Conservation (phyloP, 2,113 vertebrate genomes). For the Tylochromis polylepis region DNA sequence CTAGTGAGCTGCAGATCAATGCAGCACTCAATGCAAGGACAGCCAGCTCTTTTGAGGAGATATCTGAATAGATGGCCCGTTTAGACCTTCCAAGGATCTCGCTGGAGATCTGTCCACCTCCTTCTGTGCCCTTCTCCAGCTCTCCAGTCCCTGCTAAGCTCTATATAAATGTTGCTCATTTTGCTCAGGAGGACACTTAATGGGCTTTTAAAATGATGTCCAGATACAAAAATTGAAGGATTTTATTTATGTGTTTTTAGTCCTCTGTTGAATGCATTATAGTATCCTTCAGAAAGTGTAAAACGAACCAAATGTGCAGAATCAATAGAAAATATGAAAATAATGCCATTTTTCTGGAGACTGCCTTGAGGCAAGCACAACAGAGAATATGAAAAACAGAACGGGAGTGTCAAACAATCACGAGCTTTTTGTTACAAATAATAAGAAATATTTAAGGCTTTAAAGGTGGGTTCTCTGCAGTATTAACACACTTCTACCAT, state of each 20-base stretch:
- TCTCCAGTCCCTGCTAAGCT: not conserved
- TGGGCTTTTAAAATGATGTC: not conserved
- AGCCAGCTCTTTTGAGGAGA: slow-evolving; percentile 12
- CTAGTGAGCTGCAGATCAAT: slow-evolving; percentile 24
- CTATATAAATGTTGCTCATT: not conserved
- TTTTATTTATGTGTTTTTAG: not conserved
- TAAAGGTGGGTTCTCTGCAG: not conserved
- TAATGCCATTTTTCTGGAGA: not conserved
- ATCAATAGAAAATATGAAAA: not conserved
- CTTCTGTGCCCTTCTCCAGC: not conserved
- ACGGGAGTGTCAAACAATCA: not conserved
- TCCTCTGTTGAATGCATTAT: not conserved
- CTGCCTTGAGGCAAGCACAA: not conserved
- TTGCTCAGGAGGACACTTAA: not conserved
- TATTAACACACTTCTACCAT: not conserved
- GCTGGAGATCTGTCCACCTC: not conserved
- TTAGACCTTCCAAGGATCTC: slow-evolving; percentile 12
- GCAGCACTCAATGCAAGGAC: slow-evolving; percentile 35
- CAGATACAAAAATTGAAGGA: not conserved
- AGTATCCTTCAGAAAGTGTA: not conserved
- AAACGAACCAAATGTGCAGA: not conserved
- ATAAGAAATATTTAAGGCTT: not conserved
- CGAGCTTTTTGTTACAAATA: not conserved
- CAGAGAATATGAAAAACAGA: not conserved
- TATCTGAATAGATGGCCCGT: slow-evolving; percentile 12